Base-by-base conservation (phyloP, 1,140 invertebrate genomes). In the Charaxes varanes region DNA sequence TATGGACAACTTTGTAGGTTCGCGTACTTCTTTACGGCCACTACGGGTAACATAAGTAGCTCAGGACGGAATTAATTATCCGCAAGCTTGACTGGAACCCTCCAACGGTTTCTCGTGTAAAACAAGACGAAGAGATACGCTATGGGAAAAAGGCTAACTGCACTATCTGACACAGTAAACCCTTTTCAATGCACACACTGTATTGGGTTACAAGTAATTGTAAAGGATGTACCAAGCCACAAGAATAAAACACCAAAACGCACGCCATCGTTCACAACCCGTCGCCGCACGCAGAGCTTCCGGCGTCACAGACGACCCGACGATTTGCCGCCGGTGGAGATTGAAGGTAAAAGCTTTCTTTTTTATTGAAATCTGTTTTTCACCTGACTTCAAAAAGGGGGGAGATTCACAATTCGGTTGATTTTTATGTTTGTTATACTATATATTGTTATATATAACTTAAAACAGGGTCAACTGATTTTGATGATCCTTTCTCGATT, bases 181-280 rank as follows among this genome's bases (percentile, higher is more conserved):
- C 41, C 16, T 35, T 33, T 14, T 18, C 11, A 18, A 16, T 23
- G 18, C 28, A 33, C 21, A 17, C 24, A 26, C 24, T 4, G 24
- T n/a, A 11, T n/a, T n/a, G n/a, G n/a, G n/a, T n/a, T n/a, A n/a
- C n/a, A n/a, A n/a, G n/a, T n/a, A n/a, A n/a, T n/a, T n/a, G n/a
- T n/a, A n/a, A n/a, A n/a, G n/a, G n/a, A n/a, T n/a, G n/a, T n/a
- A n/a, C n/a, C n/a, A n/a, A n/a, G n/a, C n/a, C n/a, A n/a, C n/a
- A n/a, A n/a, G n/a, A n/a, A n/a, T n/a, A 90, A 89, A 55, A 93
- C 93, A 47, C 89, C 93, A 5, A 96, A 97, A 71, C 87, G 96
- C 48, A 98, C 95, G 0, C 95, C 97, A 0, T 97, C 95, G 53
- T 98, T 99, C 74, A 98, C 94, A 3, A 97, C 97, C 0, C 87